Base-by-base conservation (phyloP, 92 coral and sea anemone species). In the Desmophyllum pertusum region DNA sequence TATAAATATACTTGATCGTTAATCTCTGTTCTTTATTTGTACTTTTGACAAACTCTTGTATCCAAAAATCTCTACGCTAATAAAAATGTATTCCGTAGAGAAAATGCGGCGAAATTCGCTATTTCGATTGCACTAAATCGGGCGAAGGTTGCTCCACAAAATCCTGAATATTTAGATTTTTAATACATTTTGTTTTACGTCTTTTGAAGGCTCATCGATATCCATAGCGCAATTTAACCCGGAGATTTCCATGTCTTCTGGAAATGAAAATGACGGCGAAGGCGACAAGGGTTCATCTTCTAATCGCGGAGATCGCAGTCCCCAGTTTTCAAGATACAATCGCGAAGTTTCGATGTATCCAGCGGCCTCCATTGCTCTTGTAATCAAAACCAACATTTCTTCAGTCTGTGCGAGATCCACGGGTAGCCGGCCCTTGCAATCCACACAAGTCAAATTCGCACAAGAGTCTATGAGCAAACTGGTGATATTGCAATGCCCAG, bases 341-440 rank as follows among this genome's bases (percentile, higher is more conserved):
- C 92, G 71, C 37, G 97, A 93, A 3, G 97, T 93, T 76, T 93
- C 93, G 10, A 91, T 86, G 52, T 91, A 93, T 0, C 97, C 97
- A 50, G 93, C 93, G 27, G 53, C 71, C 13, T 85, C 86, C 97
- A 93, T 93, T 30, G 91, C 84, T 52, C 82, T 88, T 33, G 91
- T 89, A 37, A 93, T 76, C 78, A 88, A 77, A 29, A 91, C 86
- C 25, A 91, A 61, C 97, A 93, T 93, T 72, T 89, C 92, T 18
- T 88, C 83, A 40, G 88, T 92, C 46, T 78, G 86, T 15, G 97
- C 97, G 64, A 91, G 63, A 67, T 93, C 97, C 30, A 93, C 84
- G 13, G 97, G 97, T 48, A 93, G 76, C 72, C 92, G 88, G 4
- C 97, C 97, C 76, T 89, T 87, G 9, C 77, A 21, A 45, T 92